phyloP scores from a whole-genome alignment of 1,140 invertebrate genomes.

The Frieseomelitta varia region DNA sequence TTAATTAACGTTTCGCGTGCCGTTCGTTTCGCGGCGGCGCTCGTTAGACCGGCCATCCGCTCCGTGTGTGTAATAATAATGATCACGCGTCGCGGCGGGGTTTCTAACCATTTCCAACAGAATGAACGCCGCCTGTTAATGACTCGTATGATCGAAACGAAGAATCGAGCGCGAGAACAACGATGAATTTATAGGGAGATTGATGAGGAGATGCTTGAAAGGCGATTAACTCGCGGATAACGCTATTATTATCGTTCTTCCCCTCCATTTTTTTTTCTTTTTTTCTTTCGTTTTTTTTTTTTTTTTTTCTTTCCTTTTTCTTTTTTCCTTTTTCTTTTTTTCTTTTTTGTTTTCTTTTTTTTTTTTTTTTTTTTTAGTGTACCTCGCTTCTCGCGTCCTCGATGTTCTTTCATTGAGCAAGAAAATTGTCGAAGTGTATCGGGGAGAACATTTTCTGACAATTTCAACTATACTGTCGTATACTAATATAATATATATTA shows the following conservation, averaged over 20 bases:
- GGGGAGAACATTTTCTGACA: too few species aligned
- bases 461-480: too few species aligned
- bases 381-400: neutral
- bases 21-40: neutral
- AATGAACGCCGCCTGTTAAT: neutral
- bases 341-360: too few species aligned
- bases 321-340: too few species aligned
- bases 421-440: too few species aligned
- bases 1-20: slow-evolving; percentile 46
- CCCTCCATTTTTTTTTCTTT: too few species aligned
- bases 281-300: too few species aligned
- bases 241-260: neutral
- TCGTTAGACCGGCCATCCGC: neutral
- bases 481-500: too few species aligned
- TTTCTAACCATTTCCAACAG: neutral
- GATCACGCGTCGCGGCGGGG: neutral
- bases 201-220: neutral
- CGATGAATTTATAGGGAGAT: neutral
- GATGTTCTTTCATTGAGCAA: too few species aligned
- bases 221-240: neutral
- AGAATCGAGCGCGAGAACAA: neutral
- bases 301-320: too few species aligned
- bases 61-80: neutral
- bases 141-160: neutral
- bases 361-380: too few species aligned